Evolutionary conservation across 2,113 vertebrate genomes (phyloP), one percentile per base, ranked within the genome.

Genomic region (Leucopsar rothschildi): DNA sequence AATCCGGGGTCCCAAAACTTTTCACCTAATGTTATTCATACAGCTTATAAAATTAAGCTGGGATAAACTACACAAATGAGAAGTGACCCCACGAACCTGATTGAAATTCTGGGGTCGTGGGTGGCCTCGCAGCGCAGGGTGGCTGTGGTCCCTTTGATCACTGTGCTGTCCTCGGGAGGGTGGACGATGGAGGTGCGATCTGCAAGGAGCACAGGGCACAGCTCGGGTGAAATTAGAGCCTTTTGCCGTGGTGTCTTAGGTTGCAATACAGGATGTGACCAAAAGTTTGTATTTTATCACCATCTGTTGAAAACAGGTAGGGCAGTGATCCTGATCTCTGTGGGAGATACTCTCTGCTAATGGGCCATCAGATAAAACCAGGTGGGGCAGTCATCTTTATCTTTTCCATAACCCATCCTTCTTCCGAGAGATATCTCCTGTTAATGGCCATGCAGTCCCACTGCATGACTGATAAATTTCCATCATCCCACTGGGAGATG

Each of bases 101-200:
- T 96, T 31, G 98, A 93, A 65, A 99, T 98, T 59, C 99, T 98
- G 31, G 98, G 98, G 94, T 99, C 99, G 7, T 99, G 98, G 13
- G 98, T 98, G 7, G 98, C 99, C 17, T 98, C 95, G 17, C 99
- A 99, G 52, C 82, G 97, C 94, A 99, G 97, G 10, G 97, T 90
- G 15, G 99, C 99, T 0, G 98, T 99, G 68, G 99, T 99, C 68
- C 99, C 99, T 97, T 99, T 99, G 95, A 99, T 99, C 88, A 99
- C 99, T 12, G 98, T 98, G 66, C 96, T 98, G 88, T 99, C 98
- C 84, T 98, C 95, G 2, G 99, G 99, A 86, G 98, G 98, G 52
- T 94, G 96, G 28, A 99, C 97, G 69, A 99, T 99, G 91, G 91
- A 95, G 2, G 99, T 99, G 15, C 98, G 98, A 94, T 98, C 99